Percentiles rank a stretch among this genome's conserved stretches.
Conservation (phyloP, 2,113 vertebrate genomes). For the Oryzias melastigma region DNA sequence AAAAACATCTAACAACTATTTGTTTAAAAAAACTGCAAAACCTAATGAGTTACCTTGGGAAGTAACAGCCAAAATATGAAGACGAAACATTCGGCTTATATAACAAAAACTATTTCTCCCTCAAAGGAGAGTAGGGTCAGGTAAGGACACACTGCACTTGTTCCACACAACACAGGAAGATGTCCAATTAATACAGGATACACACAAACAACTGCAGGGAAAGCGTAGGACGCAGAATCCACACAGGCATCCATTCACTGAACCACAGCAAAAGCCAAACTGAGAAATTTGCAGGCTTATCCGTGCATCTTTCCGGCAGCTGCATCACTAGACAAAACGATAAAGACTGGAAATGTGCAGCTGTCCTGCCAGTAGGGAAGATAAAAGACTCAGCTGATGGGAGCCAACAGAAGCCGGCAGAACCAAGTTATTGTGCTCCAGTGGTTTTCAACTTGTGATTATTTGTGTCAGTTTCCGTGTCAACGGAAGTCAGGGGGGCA, state of each 20-base stretch:
- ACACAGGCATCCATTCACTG: conserved; percentile 5
- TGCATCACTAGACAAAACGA: conserved; percentile 27
- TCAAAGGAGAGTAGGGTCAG: neutral
- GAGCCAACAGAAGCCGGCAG: conserved; percentile 15
- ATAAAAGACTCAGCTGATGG: conserved; percentile 18
- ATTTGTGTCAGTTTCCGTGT: conserved; percentile 29
- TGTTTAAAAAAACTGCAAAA: too few relatives aligned
- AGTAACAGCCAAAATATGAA: neutral
- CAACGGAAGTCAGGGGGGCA: conserved; percentile 5
- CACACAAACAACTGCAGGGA: conserved; percentile 3
- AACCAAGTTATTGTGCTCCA: conserved; percentile 8
- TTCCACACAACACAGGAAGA: neutral
- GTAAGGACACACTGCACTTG: conserved; percentile 2
- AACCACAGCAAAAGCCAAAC: conserved; percentile 8
- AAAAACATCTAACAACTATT: too few relatives aligned
- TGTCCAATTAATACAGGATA: conserved; percentile 3
- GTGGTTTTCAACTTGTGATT: conserved; percentile 27
- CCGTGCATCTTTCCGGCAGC: conserved; percentile 18
- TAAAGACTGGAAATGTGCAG: conserved; percentile 43
- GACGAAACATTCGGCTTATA: too few relatives aligned
- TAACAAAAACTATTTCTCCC: too few relatives aligned
- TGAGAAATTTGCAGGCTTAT: conserved; percentile 33
- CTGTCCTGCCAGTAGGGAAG: conserved; percentile 16
- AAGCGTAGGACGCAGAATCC: conserved; percentile 6
- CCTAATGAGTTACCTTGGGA: too few relatives aligned